These are phyloP conservation scores for Drosophila nigrodunni DNA, from an alignment of 1,140 invertebrate genomes.

Conservation along the genomic window DNA sequence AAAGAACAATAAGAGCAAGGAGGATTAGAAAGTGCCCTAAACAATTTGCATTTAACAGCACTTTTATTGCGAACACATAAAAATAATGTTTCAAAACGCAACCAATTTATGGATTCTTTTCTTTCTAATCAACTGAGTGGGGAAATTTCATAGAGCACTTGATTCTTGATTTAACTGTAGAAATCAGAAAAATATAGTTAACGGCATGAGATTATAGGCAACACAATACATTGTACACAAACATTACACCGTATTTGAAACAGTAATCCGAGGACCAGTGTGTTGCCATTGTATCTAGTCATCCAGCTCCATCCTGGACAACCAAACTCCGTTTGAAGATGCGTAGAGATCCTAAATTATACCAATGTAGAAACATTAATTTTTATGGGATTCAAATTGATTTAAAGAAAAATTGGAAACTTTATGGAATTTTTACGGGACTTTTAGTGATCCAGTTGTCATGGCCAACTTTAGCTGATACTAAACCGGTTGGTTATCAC, in stretches of 20 bases:
- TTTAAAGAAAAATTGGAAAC: not conserved
- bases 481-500: not conserved
- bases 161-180: too few relatives aligned
- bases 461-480: conserved; percentile 15
- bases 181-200: too few relatives aligned
- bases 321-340: too few relatives aligned
- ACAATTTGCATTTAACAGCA: not conserved
- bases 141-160: too few relatives aligned
- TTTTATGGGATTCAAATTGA: not conserved
- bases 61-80: not conserved
- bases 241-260: too few relatives aligned
- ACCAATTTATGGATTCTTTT: too few relatives aligned
- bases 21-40: not conserved
- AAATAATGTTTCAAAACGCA: not conserved
- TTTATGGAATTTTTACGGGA: conserved; percentile 11
- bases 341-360: not conserved
- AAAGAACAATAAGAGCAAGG: not conserved
- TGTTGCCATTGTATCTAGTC: too few relatives aligned
- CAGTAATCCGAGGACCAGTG: too few relatives aligned
- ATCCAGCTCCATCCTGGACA: too few relatives aligned
- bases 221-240: too few relatives aligned
- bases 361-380: not conserved
- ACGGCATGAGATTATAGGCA: too few relatives aligned
- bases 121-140: too few relatives aligned
- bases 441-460: conserved; percentile 34